These are phyloP conservation scores for Salvelinus alpinus DNA, from an alignment of 2,113 vertebrate species.

Conservation along the genomic window DNA sequence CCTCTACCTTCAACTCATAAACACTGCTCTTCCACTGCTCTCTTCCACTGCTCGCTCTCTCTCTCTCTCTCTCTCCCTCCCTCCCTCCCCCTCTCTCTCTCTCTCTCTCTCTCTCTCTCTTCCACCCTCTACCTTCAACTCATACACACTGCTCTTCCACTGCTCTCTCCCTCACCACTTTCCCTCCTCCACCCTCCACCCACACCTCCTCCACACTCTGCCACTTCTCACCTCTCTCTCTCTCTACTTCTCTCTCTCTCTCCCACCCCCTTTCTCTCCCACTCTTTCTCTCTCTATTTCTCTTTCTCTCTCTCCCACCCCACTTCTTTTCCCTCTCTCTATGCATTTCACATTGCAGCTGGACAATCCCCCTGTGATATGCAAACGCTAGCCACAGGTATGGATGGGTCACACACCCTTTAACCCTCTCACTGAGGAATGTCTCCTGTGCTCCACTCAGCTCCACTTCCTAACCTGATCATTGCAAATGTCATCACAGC, in stretches of 20 bases:
- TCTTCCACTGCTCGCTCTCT: conserved; percentile 23
- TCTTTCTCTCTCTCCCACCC: conserved; percentile 20
- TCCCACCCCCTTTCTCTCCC: neutral
- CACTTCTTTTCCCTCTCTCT: conserved; percentile 40
- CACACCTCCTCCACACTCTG: conserved; percentile 54
- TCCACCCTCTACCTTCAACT: conserved; percentile 29
- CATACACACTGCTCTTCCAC: neutral
- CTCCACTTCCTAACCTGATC: conserved; percentile 7
- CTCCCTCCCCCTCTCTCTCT: neutral
- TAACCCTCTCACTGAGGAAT: conserved; percentile 29
- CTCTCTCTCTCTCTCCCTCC: neutral
- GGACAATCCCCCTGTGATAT: conserved; percentile 92
- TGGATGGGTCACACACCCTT: conserved; percentile 54
- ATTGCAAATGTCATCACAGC: conserved; percentile 47
- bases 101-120: neutral
- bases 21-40: conserved; percentile 1
- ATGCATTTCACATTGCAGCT: conserved; percentile 77
- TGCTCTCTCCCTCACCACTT: neutral
- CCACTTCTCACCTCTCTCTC: conserved; percentile 13
- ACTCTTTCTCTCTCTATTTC: conserved; percentile 57
- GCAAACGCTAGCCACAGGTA: conserved; percentile 96
- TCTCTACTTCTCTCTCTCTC: conserved; percentile 12
- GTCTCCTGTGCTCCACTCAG: conserved; percentile 26
- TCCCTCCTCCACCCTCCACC: conserved; percentile 8
- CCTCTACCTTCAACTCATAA: neutral